Base-by-base conservation (phyloP, 1,140 invertebrate genomes). In the Gyrodactylus bullatarudis region DNA sequence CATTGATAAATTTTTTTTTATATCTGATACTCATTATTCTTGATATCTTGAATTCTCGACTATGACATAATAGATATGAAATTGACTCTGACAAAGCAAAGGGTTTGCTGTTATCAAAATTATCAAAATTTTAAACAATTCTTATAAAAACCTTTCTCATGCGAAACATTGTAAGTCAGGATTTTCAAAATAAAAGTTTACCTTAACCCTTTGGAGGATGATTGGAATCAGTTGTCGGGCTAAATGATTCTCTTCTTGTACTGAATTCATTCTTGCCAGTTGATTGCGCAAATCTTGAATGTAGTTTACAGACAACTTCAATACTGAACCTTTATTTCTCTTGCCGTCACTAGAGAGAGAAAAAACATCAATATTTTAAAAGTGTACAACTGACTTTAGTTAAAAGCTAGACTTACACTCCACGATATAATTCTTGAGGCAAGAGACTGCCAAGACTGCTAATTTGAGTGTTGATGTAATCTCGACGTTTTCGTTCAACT, bases 401-500 rank as follows among this genome's bases (percentile, higher is more conserved):
- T 8, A 54, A 54, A 54, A 54, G n/a, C 8, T 8, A 54, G 34
- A 71, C 20, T 71, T 26, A 71, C 70, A 24, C 24, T 21, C 70
- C 24, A 23, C 21, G 24, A 26, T 23, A 71, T 71, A 71, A 71
- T 71, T 71, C 24, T 23, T 71, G 21, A 23, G 70, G 70, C 24
- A 71, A 26, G 1, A 71, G 24, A 1, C 20, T 21, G 20, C 70
- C 70, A 24, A 71, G 70, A 20, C 24, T 24, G 22, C 20, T 19
- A 24, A 71, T 71, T 23, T 71, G 70, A 24, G 21, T 71, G 24
- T 71, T 71, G 1, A 71, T 71, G 24, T 71, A 71, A 26, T 71
- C 70, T 71, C 70, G 22, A 1, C 70, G 8, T n/a, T 71, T 71
- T 71, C 70, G 22, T 71, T 71, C 70, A n/a, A 71, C 70, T 71